A percentile compares a stretch with the other conserved stretches of the same genome.
phyloP scores from a whole-genome alignment of 2,113 vertebrate genomes.

The Bagarius yarrelli region DNA sequence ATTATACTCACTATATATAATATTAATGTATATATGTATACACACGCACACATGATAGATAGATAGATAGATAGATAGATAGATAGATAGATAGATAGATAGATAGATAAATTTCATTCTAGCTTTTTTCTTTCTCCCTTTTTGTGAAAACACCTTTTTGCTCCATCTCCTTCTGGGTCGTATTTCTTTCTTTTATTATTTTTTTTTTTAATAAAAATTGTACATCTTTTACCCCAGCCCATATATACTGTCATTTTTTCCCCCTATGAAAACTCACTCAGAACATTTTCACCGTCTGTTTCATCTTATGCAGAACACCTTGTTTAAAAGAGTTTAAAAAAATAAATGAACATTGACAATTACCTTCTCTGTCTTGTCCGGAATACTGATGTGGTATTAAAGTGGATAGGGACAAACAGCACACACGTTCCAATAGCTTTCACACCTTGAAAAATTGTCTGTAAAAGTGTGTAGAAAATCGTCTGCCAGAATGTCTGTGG shows the following conservation, averaged over 20 bases:
- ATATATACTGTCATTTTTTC: neutral
- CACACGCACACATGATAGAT: no score
- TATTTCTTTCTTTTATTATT: neutral
- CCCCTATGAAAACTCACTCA: neutral
- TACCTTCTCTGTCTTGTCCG: constrained; percentile 23
- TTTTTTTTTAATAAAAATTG: neutral
- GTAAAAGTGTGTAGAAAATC: neutral
- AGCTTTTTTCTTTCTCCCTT: neutral
- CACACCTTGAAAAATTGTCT: neutral
- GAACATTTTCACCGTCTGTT: constrained; percentile 14
- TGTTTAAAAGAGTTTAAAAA: constrained; percentile 26
- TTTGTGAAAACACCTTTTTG: no score
- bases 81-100: neutral
- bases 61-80: no score
- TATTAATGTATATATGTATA: no score
- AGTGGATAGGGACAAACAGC: constrained; percentile 43
- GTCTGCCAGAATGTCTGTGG: neutral
- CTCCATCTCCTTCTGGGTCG: neutral
- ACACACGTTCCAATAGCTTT: constrained; percentile 27
- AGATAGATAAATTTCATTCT: neutral
- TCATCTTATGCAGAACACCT: constrained; percentile 24
- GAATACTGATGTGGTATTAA: constrained; percentile 37
- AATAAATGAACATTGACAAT: constrained; percentile 23
- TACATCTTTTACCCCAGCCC: neutral
- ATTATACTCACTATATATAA: no score